Evolutionary conservation across 2,113 vertebrate genomes (phyloP).

Genomic region (Microtus richardsoni): DNA sequence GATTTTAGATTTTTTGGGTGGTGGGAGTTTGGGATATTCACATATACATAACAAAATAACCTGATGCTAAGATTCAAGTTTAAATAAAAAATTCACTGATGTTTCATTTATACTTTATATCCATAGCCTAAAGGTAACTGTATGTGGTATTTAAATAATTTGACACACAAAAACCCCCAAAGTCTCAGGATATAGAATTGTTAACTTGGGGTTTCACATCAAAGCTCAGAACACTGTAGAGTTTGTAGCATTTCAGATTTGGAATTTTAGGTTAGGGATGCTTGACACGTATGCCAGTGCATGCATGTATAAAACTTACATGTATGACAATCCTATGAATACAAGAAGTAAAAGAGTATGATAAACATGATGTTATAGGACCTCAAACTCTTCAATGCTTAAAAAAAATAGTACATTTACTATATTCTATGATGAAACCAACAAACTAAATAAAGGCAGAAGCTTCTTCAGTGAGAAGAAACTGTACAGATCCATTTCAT

Average conservation of each 20-base stretch:
- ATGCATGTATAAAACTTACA: not conserved
- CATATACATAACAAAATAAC: not conserved
- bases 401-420: constrained; percentile 42
- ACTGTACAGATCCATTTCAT: constrained; percentile 66
- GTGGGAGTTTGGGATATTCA: not conserved
- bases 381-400: constrained; percentile 18
- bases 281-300: not conserved
- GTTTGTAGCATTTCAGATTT: not conserved
- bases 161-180: not conserved
- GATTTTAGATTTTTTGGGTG: not conserved
- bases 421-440: constrained; percentile 56
- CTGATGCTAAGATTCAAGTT: not conserved
- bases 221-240: not conserved
- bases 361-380: constrained; percentile 45
- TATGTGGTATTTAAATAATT: constrained; percentile 3
- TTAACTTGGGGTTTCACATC: not conserved
- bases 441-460: constrained; percentile 32
- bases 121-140: not conserved
- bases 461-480: constrained; percentile 33
- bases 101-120: not conserved
- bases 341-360: constrained; percentile 21
- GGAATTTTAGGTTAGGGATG: not conserved
- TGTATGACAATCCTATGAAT: constrained; percentile 18
- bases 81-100: constrained; percentile 18
- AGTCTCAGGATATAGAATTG: not conserved